phyloP scores from a whole-genome alignment of 1,140 invertebrate genomes.

The Anastrepha obliqua region DNA sequence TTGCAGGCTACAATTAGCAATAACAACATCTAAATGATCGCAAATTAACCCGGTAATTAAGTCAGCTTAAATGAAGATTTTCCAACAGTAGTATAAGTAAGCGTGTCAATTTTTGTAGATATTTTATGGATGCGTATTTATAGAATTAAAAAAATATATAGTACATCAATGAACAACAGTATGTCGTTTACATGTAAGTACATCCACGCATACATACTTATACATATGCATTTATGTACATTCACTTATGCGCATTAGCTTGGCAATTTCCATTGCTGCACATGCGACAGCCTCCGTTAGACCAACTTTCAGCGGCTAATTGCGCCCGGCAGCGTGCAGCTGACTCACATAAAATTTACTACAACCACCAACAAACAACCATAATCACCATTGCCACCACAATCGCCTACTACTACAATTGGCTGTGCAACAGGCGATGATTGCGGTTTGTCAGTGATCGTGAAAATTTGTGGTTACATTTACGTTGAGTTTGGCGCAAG shows the following conservation, averaged over 20 bases:
- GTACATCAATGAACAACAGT: not conserved
- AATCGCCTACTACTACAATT: not conserved
- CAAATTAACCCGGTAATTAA: conserved; percentile 39
- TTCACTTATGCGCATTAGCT: no score
- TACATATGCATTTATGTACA: not conserved
- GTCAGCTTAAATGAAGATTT: not conserved
- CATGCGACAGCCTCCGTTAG: not conserved
- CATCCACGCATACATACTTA: not conserved
- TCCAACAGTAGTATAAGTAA: not conserved
- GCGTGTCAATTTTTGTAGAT: not conserved
- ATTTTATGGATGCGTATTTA: not conserved
- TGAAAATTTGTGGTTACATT: not conserved
- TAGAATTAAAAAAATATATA: not conserved
- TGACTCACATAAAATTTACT: conserved; percentile 12
- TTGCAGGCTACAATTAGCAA: not conserved
- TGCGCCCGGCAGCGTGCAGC: conserved; percentile 27
- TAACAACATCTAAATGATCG: conserved; percentile 16
- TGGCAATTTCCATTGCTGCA: not conserved
- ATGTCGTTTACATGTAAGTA: not conserved
- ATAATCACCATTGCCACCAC: not conserved
- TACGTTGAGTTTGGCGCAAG: not conserved
- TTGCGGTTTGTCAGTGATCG: conserved; percentile 32
- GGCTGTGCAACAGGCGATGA: not conserved
- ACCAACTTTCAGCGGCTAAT: not conserved
- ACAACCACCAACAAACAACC: not conserved